Evolutionary conservation across 2,113 vertebrate genomes (phyloP).

Genomic region (Casuarius casuarius): DNA sequence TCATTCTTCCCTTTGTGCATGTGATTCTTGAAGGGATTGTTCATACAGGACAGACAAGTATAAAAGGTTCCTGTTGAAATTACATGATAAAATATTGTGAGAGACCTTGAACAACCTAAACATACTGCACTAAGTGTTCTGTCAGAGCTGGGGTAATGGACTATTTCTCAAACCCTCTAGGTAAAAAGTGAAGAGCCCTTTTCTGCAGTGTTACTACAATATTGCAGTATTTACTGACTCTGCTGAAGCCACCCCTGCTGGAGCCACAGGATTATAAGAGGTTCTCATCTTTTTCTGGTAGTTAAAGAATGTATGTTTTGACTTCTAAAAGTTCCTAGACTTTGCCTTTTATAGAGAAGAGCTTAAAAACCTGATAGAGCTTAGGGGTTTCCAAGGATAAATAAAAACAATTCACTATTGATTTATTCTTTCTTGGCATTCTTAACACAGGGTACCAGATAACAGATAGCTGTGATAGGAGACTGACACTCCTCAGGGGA

Average conservation of each 20-base stretch:
- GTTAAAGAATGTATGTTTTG: neutral
- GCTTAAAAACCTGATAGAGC: neutral
- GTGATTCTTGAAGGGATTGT: neutral
- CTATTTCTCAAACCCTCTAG: neutral
- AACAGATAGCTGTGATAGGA: neutral
- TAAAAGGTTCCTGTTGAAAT: neutral
- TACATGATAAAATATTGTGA: neutral
- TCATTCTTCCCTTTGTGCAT: neutral
- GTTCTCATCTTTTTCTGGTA: neutral
- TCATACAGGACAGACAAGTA: neutral
- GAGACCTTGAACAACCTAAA: neutral
- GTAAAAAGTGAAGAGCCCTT: neutral
- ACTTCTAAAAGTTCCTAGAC: neutral
- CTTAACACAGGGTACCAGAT: neutral
- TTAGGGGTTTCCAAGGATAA: neutral
- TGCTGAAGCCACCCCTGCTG: neutral
- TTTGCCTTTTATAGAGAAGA: neutral
- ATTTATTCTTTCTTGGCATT: neutral
- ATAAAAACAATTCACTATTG: neutral
- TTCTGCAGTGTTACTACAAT: neutral
- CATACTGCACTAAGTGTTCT: neutral
- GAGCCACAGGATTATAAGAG: neutral
- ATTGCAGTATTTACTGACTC: neutral
- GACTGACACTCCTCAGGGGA: neutral
- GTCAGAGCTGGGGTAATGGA: neutral